Base-by-base conservation (phyloP, 2,888 invertebrate species). In the Scaptomyza cyrtandrae region DNA sequence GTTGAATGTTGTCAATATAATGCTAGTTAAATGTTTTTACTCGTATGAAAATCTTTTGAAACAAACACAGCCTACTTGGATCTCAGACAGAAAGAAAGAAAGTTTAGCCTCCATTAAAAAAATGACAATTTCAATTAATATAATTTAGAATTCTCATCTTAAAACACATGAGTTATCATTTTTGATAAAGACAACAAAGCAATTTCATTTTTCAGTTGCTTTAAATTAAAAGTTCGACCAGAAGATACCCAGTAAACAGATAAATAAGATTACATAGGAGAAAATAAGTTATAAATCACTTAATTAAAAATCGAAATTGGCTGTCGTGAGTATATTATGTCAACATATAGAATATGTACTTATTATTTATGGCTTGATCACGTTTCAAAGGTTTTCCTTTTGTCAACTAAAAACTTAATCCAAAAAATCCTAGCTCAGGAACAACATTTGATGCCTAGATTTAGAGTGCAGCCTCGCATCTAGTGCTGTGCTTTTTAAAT, bases 1-100 rank as follows among this genome's bases (percentile, higher is more conserved):
- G 50, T 60, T 37, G 16, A 52, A 33, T 52, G 60, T 45, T 10
- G 33, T n/a, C 4, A 33, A 19, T 24, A n/a, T 13, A 29, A 3
- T 29, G 16, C 24, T 19, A 7, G 14, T 16, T 33, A 11, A 33
- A 31, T 11, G 11, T 10, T 39, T 39, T 19, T 3, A 7, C 27
- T 7, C 10, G 13, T 10, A 24, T 13, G 24, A 5, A 9, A 7
- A 13, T 7, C 10, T 6, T 3, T 1, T n/a, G 27, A 6, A 13
- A 16, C 1, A 13, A 11, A 13, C 45, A 19, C 3, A 6, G 60
- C 52, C 63, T 50, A 31, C 37, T 60, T 1, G 10, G 10, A 50
- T 6, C 2, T 10, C n/a, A 13, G 14, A 3, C 11, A 14, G 3
- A 33, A 14, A 24, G 14, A 1, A 7, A 50, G 11, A 37, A 37